Evolutionary conservation across 2,888 invertebrate genomes (phyloP).

Genomic region (Netelia inedita): DNA sequence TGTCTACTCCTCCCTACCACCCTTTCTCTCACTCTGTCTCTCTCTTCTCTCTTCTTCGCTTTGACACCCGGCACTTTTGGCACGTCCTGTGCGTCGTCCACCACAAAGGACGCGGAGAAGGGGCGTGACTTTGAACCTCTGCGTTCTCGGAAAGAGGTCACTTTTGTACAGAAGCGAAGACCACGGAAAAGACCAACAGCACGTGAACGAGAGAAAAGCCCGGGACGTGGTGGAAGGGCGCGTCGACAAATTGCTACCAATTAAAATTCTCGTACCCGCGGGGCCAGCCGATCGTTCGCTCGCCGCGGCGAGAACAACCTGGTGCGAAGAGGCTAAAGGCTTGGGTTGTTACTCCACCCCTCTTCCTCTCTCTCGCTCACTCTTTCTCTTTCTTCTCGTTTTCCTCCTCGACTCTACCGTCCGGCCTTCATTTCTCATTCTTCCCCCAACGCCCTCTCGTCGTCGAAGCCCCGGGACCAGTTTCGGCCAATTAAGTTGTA

Average conservation of each 20-base stretch:
- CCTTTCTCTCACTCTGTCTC: slow-evolving; percentile 8
- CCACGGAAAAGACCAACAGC: slow-evolving; percentile 33
- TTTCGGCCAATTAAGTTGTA: slow-evolving; percentile 84
- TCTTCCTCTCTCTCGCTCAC: slow-evolving; percentile 19
- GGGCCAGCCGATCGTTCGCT: slow-evolving; percentile 50
- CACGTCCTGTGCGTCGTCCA: slow-evolving; percentile 26
- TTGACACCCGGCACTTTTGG: background rate
- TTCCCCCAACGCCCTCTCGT: slow-evolving; percentile 61
- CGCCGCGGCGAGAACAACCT: slow-evolving; percentile 64
- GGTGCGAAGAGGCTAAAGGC: slow-evolving; percentile 42
- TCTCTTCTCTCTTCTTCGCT: slow-evolving; percentile 5
- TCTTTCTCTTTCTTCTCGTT: slow-evolving; percentile 22
- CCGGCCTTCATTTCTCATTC: slow-evolving; percentile 63
- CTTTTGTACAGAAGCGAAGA: slow-evolving; percentile 31
- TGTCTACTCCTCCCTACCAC: slow-evolving; percentile 54
- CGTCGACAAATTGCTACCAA: slow-evolving; percentile 79
- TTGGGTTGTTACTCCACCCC: slow-evolving; percentile 23
- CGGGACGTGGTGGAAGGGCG: slow-evolving; percentile 41
- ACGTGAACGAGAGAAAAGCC: slow-evolving; percentile 33
- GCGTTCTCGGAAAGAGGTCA: slow-evolving; percentile 24
- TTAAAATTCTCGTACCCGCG: slow-evolving; percentile 78
- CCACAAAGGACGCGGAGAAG: background rate
- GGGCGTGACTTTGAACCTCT: slow-evolving; percentile 29
- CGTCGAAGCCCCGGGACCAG: slow-evolving; percentile 77
- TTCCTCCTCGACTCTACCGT: slow-evolving; percentile 46